Evolutionary conservation across 2,797 vertebrate genomes (phyloP), one percentile per base, ranked within the genome.

Genomic region (Tarsius wallacei): DNA sequence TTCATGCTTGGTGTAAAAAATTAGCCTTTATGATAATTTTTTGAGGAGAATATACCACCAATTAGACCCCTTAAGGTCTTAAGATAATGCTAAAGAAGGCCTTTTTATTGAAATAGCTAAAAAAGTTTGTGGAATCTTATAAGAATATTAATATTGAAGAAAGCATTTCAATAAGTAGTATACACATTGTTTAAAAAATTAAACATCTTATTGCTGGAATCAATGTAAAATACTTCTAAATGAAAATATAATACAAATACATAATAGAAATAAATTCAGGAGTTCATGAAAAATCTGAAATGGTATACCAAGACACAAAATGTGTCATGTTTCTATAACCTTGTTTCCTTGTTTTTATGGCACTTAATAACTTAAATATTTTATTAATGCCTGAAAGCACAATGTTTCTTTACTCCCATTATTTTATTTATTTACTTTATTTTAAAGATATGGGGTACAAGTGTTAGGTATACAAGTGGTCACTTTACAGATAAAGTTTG

Each of bases 101-200:
- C 7, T 64, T 91, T 91, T 70, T 63, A 73, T 51, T 88, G 47
- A 87, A 83, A 91, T 86, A 86, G 78, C 26, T 61, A 94, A 91
- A 61, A 53, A 94, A 77, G 13, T 59, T 86, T 57, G 5, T 83
- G 4, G 5, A 96, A 87, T 77, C 14, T 12, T 10, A 51, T 80
- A 36, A 71, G 3, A n/a, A 61, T 68, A 77, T 77, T 86, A 88
- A 57, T 28, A 90, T 82, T 36, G n/a, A 83, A 47, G 47, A 94
- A 78, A 90, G 0, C 9, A 91, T 80, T 78, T 81, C 11, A 61
- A 80, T 51, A 74, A 73, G 57, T 12, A 71, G 42, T 42, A 3
- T 2, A 94, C 12, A 49, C 0, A 36, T 8, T 53, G 55, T 81
- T 53, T 55, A 21, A 3, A 57, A 94, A 87, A 82, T 70, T 31